Percentiles rank a stretch among this genome's conserved stretches.
phyloP scores from a whole-genome alignment of 1,140 invertebrate species.

The Halictus rubicundus region DNA sequence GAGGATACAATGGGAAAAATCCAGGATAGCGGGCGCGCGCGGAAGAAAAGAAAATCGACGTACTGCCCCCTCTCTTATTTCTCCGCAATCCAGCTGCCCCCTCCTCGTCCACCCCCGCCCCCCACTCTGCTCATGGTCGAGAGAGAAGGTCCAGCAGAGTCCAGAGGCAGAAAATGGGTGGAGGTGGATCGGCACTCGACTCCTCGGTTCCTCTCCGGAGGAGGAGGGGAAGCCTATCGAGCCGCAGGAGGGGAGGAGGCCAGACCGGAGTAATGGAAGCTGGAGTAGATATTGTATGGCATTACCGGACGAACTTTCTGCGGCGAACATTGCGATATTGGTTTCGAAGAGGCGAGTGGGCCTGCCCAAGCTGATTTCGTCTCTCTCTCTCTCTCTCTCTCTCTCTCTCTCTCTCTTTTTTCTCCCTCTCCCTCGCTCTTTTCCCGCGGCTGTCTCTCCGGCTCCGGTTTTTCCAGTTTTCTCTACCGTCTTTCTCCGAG shows the following conservation, averaged over 20 bases:
- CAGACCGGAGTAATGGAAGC: conserved; percentile 78
- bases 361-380: conserved; percentile 45
- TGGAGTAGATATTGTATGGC: conserved; percentile 78
- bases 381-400: conserved; percentile 16
- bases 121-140: not conserved
- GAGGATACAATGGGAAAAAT: not conserved
- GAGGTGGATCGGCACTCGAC: conserved; percentile 49
- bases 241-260: conserved; percentile 52
- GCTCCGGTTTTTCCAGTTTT: conserved; percentile 12
- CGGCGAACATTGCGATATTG: conserved; percentile 77
- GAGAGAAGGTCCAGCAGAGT: conserved; percentile 40
- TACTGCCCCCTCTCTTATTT: not conserved
- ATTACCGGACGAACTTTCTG: conserved; percentile 77
- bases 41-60: not conserved
- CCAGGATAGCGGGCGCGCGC: not conserved
- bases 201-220: conserved; percentile 32
- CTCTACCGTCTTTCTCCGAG: conserved; percentile 17
- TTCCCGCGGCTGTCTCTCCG: conserved; percentile 1
- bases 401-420: not conserved
- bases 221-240: conserved; percentile 58
- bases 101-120: too few species aligned
- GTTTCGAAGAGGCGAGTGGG: conserved; percentile 69
- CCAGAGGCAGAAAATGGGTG: conserved; percentile 45
- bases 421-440: not conserved
- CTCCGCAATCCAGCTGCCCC: not conserved